Evolutionary conservation across 2,113 vertebrate genomes (phyloP).

Genomic region (Paracanthobrama guichenoti): DNA sequence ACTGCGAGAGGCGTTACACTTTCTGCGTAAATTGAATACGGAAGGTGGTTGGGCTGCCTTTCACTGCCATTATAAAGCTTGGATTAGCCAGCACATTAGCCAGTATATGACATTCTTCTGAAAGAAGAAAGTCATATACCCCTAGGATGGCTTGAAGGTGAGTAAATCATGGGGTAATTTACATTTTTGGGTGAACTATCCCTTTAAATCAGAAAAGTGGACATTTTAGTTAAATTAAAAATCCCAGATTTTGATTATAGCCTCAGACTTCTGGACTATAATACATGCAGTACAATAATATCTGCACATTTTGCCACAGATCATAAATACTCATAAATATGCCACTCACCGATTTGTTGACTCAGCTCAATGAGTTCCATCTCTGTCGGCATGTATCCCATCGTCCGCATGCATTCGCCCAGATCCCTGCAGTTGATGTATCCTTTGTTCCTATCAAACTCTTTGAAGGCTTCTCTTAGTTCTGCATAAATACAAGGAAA

Average conservation of each 20-base stretch:
- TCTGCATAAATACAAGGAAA: slow-evolving; percentile 71
- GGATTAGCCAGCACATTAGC: too few relatives aligned
- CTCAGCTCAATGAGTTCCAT: slow-evolving; percentile 88
- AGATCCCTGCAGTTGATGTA: slow-evolving; percentile 86
- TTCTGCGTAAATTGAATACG: too few relatives aligned
- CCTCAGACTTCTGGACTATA: neutral
- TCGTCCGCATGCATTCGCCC: slow-evolving; percentile 86
- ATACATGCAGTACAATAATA: neutral
- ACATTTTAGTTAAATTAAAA: too few relatives aligned
- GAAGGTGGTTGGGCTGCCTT: too few relatives aligned
- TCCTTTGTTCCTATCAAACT: slow-evolving; percentile 88
- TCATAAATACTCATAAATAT: neutral
- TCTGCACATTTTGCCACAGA: neutral
- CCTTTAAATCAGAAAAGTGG: too few relatives aligned
- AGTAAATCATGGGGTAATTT: too few relatives aligned
- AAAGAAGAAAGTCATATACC: too few relatives aligned
- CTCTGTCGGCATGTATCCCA: slow-evolving; percentile 98
- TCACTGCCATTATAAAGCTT: too few relatives aligned
- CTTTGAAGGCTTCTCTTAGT: slow-evolving; percentile 86
- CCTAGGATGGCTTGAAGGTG: too few relatives aligned
- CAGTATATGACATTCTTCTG: too few relatives aligned
- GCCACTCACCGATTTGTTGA: slow-evolving; percentile 81
- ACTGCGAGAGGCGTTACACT: too few relatives aligned
- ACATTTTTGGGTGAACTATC: too few relatives aligned
- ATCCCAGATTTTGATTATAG: neutral